Base-by-base conservation (phyloP, 2,888 invertebrate species). In the Thysanoteuthis rhombus region DNA sequence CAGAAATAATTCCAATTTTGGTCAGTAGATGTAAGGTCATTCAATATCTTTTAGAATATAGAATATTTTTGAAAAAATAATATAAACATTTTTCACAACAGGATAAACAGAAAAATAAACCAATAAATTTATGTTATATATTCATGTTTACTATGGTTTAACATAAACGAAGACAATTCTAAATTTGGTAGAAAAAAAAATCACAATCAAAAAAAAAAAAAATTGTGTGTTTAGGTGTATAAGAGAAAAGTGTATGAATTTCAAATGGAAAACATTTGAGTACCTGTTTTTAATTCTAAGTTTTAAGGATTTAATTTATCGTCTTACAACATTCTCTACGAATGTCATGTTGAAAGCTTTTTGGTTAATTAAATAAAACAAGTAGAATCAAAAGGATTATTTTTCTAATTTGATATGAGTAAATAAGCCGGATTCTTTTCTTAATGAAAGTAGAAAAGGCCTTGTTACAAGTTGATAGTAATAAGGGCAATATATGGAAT, bases 151-250 rank as follows among this genome's bases (percentile, higher is more conserved):
- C n/a, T 0, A n/a, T n/a, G 25, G 75, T 36, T n/a, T n/a, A 75
- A 75, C 75, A 75, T 75, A 75, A 75, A 75, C n/a, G 75, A 75
- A 75, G 75, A 75, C 75, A 75, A 75, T 75, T n/a, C 75, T 75
- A 75, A n/a, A 16, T 75, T 12, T 12, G 16, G 42, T 42, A 16
- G 25, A 52, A 52, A 52, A 28, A 52, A 52, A 52, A 22, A 22
- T 52, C 52, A 52, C 22, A 52, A 25, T 22, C 2, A 25, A 52
- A 52, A 52, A 22, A 52, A 52, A 25, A 52, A 52, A 75, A 36
- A 25, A 16, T 1, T 75, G n/a, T 75, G n/a, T 36, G n/a, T n/a
- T 12, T 75, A 25, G n/a, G 5, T n/a, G 16, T 75, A n/a, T 75
- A 75, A 75, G 16, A 36, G n/a, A 1, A 75, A 75, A 75, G 12